These are phyloP conservation scores for Limnephilus lunatus DNA, from an alignment of 2,888 invertebrate genomes.

Conservation along the genomic window DNA sequence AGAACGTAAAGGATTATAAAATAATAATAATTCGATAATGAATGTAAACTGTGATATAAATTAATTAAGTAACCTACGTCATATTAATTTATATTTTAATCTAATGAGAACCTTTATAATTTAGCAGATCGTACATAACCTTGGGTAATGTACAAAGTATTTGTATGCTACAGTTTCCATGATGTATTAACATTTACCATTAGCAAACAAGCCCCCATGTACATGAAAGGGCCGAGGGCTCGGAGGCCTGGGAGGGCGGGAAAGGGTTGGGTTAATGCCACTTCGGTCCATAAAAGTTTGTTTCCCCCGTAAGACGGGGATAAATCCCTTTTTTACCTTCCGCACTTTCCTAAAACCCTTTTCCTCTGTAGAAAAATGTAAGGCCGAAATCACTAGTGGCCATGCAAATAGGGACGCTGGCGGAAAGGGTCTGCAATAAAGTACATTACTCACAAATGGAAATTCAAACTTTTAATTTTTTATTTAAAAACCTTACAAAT, in stretches of 20 bases:
- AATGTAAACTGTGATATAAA: background rate
- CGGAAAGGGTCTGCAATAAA: conserved; percentile 5
- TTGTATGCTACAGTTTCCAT: conserved; percentile 22
- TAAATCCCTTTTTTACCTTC: conserved; percentile 67
- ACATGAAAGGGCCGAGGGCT: conserved; percentile 49
- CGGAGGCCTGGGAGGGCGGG: conserved; percentile 25
- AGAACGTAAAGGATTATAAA: no score
- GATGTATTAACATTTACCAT: conserved; percentile 59
- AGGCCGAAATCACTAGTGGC: conserved; percentile 61
- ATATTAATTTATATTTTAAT: background rate
- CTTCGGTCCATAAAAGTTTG: conserved; percentile 65
- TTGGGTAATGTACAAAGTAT: conserved; percentile 31
- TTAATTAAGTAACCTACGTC: background rate
- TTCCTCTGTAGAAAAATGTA: conserved; percentile 65
- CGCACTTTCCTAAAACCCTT: conserved; percentile 65
- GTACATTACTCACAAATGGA: background rate
- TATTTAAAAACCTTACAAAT: background rate
- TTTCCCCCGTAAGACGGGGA: conserved; percentile 64
- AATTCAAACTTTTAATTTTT: background rate
- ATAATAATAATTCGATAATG: no score
- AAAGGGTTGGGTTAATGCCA: conserved; percentile 63
- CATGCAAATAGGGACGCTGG: conserved; percentile 64
- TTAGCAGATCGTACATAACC: conserved; percentile 27
- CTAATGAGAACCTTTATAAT: background rate
- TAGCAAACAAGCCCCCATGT: conserved; percentile 56